Evolutionary conservation across 2,797 vertebrate species (phyloP), one percentile per base, ranked within the genome.

Genomic region (Phrynocephalus guinanensis): DNA sequence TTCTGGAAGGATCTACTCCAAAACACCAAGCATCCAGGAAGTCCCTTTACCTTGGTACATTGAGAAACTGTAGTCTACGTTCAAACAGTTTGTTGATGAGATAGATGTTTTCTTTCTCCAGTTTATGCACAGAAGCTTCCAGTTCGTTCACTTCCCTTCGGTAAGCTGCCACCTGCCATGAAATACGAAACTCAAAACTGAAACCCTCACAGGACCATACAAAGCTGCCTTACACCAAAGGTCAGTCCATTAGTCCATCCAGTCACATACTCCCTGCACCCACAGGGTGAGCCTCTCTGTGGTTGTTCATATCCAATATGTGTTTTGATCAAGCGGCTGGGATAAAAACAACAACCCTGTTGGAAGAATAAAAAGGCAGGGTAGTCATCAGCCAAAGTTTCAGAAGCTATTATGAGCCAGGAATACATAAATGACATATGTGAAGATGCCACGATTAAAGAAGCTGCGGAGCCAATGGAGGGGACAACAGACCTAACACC

Each of bases 51-150:
- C 97, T 96, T 92, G 95, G 92, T 90, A 93, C 86, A 89, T 91
- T 92, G 66, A 96, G 93, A 86, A 96, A 92, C 73, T 90, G 86
- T 85, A 97, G 94, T 91, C 86, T 96, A 76, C 81, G 91, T 71
- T 97, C 95, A 86, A 96, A 96, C 71, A 97, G 85, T 87, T 97
- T 92, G 82, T 91, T 88, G 80, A 97, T 94, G 92, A 97, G 93
- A 87, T 30, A 33, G 83, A 97, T 86, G 90, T 98, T 98, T 95
- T 98, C 97, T 93, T 96, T 94, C 94, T 98, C 97, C 63, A 97
- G 86, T 66, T 94, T 87, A 33, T 95, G 93, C 90, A 97, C 87
- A 63, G 81, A 87, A 33, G 63, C 81, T 91, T 97, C 95, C 93
- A 98, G 81, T 82, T 94, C 85, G 63, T 87, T 90, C n/a, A 97